Evolutionary conservation across 92 coral and sea anemone genomes (phyloP).

Genomic region (Parazoanthus swiftii): DNA sequence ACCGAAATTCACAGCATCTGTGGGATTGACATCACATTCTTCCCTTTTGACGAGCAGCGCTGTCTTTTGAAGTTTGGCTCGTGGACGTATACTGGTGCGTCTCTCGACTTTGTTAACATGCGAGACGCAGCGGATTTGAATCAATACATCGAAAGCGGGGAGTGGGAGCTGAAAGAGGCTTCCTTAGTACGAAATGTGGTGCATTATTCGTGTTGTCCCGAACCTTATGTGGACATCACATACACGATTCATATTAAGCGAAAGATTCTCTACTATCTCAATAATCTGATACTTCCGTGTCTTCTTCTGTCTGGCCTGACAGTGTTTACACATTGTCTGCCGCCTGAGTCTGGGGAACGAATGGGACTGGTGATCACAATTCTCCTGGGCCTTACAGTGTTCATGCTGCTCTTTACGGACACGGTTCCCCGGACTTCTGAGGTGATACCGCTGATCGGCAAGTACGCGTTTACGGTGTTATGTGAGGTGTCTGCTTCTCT

Average conservation of each 20-base stretch:
- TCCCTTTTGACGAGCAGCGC: constrained; percentile 93
- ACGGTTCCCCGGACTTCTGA: constrained; percentile 96
- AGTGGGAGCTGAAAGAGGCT: constrained; percentile 84
- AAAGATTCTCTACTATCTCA: constrained; percentile 78
- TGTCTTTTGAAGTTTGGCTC: constrained; percentile 93
- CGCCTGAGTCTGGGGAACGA: constrained; percentile 98
- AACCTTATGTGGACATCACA: constrained; percentile 89
- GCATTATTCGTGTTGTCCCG: constrained; percentile 80
- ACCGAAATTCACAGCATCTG: constrained; percentile 99
- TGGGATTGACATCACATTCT: constrained; percentile 79
- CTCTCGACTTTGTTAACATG: constrained; percentile 68
- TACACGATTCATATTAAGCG: constrained; percentile 85
- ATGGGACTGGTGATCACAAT: constrained; percentile 92
- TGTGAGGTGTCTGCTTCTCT: constrained; percentile 76
- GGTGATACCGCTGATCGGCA: constrained; percentile 91
- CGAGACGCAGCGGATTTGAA: constrained; percentile 73
- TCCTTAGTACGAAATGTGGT: constrained; percentile 66
- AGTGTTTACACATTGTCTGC: constrained; percentile 85
- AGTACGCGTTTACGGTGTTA: constrained; percentile 89
- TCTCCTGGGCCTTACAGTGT: constrained; percentile 91
- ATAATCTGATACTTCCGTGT: constrained; percentile 90
- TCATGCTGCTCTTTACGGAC: constrained; percentile 95
- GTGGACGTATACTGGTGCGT: constrained; percentile 89
- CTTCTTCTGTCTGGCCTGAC: constrained; percentile 82
- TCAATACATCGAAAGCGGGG: constrained; percentile 84